Base-by-base conservation (phyloP, 2,797 vertebrate genomes). In the Triplophysa yarkandensis region DNA sequence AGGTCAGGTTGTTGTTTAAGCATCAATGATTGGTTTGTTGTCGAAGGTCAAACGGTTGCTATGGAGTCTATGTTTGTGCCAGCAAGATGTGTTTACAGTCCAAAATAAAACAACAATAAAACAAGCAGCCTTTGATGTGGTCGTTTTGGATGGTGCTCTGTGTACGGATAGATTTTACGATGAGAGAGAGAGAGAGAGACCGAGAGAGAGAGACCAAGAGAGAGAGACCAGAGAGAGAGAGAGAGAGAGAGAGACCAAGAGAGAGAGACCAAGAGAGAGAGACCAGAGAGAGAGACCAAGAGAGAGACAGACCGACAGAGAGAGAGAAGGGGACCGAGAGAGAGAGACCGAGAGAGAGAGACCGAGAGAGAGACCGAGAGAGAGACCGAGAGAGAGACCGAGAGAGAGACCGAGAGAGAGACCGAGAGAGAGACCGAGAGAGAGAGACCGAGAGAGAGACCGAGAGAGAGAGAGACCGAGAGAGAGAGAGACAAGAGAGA, bases 91-190 rank as follows among this genome's bases (percentile, higher is more conserved):
- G 80, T 80, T 83, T 84, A 86, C 83, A 76, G 83, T 85, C 68
- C 65, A 71, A 36, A 80, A 82, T 86, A 81, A 86, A 89, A 84
- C 85, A 89, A 88, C 84, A 84, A 77, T 78, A 79, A 50, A 67
- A 82, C 77, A 73, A 81, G 79, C 34, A 10, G 75, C 64, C 79
- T 79, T 87, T 77, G 54, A 83, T 84, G 83, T 84, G 78, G 77
- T 69, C 54, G 77, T 80, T 81, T 25, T 81, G 84, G 77, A 86
- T 85, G 44, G 65, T 19, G 32, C 14, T 63, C 41, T 73, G 69
- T 81, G 32, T 76, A 32, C n/a, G 23, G 27, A 28, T 28, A 9
- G 54, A 34, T 50, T 68, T 36, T 32, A 60, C 41, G 60, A 80
- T 83, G 82, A 82, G 44, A 34, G 57, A 44, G 39, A 58, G 17